Conservation (phyloP, 2,888 invertebrate genomes). For the Sericinus montela region DNA sequence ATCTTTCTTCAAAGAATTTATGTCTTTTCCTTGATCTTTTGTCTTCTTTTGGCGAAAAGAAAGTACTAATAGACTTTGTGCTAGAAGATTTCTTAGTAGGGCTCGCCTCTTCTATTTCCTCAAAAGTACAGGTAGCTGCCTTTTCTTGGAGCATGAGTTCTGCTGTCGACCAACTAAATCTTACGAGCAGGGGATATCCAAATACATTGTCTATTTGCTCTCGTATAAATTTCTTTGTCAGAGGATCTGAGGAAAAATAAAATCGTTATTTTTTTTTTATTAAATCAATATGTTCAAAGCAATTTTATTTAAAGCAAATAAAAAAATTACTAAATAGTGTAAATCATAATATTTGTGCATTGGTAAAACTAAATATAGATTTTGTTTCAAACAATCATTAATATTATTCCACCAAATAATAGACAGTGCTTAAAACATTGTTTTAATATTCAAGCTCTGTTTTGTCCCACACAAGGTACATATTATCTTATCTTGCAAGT, state of each 20-base stretch:
- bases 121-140: conserved; percentile 86
- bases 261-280: too few species aligned
- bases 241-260: conserved; percentile 84
- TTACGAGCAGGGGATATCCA: conserved; percentile 95
- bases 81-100: conserved; percentile 54
- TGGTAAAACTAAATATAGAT: too few species aligned
- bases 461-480: too few species aligned
- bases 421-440: too few species aligned
- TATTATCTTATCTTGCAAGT: too few species aligned
- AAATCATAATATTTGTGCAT: too few species aligned
- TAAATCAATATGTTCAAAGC: too few species aligned
- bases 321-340: too few species aligned
- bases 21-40: conserved; percentile 76
- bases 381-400: too few species aligned
- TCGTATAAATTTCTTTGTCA: conserved; percentile 93
- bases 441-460: too few species aligned
- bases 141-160: conserved; percentile 87
- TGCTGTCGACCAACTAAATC: conserved; percentile 99
- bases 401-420: too few species aligned
- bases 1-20: conserved; percentile 83
- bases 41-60: conserved; percentile 63
- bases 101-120: conserved; percentile 71
- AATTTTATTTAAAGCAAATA: neutral
- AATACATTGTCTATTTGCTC: conserved; percentile 92
- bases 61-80: conserved; percentile 80